phyloP scores from a whole-genome alignment of 2,113 vertebrate genomes.

The Mesitornis unicolor region DNA sequence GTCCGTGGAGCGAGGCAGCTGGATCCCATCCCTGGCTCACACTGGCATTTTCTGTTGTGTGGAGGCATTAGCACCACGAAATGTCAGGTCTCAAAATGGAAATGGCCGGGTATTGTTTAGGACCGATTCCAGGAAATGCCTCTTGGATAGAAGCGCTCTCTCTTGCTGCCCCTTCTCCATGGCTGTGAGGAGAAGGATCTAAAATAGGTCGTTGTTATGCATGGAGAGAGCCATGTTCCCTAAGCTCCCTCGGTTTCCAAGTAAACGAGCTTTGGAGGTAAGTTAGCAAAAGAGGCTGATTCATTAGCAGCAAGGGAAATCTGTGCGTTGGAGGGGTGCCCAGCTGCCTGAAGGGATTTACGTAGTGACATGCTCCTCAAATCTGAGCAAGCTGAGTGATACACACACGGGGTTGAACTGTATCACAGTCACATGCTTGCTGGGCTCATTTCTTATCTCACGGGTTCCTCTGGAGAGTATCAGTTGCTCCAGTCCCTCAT shows the following conservation, averaged over 20 bases:
- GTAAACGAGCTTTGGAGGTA: conserved; percentile 71
- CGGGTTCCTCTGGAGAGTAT: conserved; percentile 25
- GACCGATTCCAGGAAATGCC: conserved; percentile 53
- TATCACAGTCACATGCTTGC: conserved; percentile 54
- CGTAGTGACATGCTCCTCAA: conserved; percentile 33
- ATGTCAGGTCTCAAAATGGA: conserved; percentile 70
- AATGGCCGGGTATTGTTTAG: conserved; percentile 44
- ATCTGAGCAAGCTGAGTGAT: conserved; percentile 37
- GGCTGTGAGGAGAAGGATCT: conserved; percentile 43
- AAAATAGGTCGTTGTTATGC: conserved; percentile 71
- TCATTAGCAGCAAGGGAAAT: conserved; percentile 67
- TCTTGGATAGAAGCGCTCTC: conserved; percentile 10
- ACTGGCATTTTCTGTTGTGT: background rate
- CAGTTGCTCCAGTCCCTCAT: conserved; percentile 23
- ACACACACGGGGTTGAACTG: conserved; percentile 30
- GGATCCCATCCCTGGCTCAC: conserved; percentile 8
- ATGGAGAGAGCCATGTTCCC: conserved; percentile 50
- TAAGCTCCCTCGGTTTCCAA: conserved; percentile 63
- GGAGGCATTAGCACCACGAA: conserved; percentile 20
- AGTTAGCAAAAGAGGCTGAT: conserved; percentile 68
- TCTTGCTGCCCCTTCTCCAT: conserved; percentile 8
- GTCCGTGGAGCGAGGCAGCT: background rate
- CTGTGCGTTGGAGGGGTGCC: conserved; percentile 48
- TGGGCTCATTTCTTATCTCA: conserved; percentile 60
- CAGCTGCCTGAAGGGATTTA: conserved; percentile 59